A percentile compares a stretch with the other conserved stretches of the same genome.
Conservation (phyloP, 2,888 invertebrate genomes). For the Amitus sp. region DNA sequence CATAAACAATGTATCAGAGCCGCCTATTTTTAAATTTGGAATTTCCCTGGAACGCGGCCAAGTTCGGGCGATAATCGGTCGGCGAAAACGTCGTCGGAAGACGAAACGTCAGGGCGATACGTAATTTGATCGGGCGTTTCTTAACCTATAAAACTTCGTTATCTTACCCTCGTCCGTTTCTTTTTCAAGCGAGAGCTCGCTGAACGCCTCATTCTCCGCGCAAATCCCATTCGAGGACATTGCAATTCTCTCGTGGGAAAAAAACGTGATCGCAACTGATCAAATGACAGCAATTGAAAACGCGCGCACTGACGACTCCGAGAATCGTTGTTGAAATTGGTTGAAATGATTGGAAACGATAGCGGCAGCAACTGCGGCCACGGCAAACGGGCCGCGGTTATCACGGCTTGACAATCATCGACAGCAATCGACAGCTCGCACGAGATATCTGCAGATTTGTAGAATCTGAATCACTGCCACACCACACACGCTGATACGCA, state of each 20-base stretch:
- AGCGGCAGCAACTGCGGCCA: not conserved
- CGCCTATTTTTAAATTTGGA: too few species aligned
- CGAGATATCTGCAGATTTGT: too few species aligned
- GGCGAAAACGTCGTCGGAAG: too few species aligned
- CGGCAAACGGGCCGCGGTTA: conserved; percentile 3
- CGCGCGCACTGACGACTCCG: too few species aligned
- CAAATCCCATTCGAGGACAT: conserved; percentile 33
- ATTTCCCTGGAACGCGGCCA: not conserved
- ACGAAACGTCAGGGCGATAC: too few species aligned
- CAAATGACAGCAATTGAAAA: not conserved
- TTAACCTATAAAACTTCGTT: not conserved
- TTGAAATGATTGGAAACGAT: too few species aligned
- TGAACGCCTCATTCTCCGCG: conserved; percentile 57
- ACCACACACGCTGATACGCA: too few species aligned
- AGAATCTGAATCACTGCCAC: too few species aligned
- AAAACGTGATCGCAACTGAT: not conserved
- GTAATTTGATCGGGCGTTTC: not conserved
- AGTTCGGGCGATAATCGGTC: not conserved
- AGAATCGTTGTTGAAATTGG: too few species aligned
- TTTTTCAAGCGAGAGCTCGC: conserved; percentile 49
- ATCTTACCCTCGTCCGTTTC: conserved; percentile 44
- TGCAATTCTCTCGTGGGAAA: not conserved
- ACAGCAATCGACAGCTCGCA: conserved; percentile 12
- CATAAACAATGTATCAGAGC: too few species aligned
- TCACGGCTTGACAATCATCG: conserved; percentile 2